Conservation (phyloP, 1,140 invertebrate genomes). For the Drosophila setifemur region DNA sequence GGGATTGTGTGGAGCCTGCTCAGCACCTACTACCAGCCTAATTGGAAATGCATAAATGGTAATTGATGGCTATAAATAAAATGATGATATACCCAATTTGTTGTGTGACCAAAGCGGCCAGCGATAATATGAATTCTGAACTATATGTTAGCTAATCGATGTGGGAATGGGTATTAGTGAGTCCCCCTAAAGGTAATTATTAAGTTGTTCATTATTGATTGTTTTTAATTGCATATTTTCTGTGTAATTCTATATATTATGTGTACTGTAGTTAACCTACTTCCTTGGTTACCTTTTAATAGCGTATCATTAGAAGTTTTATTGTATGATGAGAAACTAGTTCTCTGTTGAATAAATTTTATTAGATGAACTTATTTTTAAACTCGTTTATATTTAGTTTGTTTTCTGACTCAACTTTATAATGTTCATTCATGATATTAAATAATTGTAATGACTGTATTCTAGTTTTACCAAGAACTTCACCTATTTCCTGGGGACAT, state of each 20-base stretch:
- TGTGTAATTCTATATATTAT: neutral
- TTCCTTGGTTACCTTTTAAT: neutral
- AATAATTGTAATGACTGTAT: neutral
- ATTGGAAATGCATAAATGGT: constrained; percentile 72
- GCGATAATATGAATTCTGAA: constrained; percentile 8
- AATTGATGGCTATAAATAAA: constrained; percentile 68
- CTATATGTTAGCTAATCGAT: constrained; percentile 23
- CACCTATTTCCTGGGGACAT: constrained; percentile 5
- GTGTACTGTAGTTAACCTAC: too few relatives aligned
- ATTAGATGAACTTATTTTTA: neutral
- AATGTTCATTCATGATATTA: neutral
- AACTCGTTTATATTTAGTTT: neutral
- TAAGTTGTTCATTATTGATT: neutral
- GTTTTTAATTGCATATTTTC: neutral
- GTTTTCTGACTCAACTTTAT: neutral
- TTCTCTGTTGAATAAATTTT: neutral
- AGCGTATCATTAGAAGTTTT: too few relatives aligned
- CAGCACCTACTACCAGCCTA: constrained; percentile 57
- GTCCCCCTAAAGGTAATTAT: neutral
- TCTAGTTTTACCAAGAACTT: constrained; percentile 6
- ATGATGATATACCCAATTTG: constrained; percentile 38
- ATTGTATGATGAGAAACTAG: too few relatives aligned
- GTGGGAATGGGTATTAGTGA: constrained; percentile 5
- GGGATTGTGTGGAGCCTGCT: neutral
- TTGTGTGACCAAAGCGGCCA: constrained; percentile 7